These are phyloP conservation scores for Centropus bengalensis DNA, from an alignment of 2,113 vertebrate species.

Conservation along the genomic window DNA sequence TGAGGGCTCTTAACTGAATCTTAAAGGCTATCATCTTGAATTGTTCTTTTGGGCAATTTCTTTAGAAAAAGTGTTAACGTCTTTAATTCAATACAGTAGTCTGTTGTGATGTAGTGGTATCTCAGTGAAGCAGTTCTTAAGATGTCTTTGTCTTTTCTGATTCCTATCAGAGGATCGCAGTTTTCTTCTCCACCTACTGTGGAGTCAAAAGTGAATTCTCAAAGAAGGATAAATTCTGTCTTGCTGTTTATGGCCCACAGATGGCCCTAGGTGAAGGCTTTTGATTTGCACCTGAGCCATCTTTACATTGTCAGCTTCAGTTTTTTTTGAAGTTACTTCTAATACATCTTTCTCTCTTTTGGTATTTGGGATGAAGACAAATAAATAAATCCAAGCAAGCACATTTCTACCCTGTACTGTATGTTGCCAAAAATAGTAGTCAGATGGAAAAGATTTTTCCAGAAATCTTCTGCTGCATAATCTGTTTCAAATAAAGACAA, in stretches of 20 bases:
- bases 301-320: not conserved
- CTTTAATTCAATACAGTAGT: not conserved
- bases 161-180: not conserved
- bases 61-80: not conserved
- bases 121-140: not conserved
- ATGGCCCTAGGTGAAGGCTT: not conserved
- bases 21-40: not conserved
- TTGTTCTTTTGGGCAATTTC: not conserved
- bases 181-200: not conserved
- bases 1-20: not conserved
- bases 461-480: slow-evolving; percentile 69
- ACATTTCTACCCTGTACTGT: slow-evolving; percentile 29
- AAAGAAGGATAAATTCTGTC: not conserved
- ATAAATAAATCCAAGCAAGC: slow-evolving; percentile 23
- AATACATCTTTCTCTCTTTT: not conserved
- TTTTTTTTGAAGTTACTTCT: not conserved
- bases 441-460: slow-evolving; percentile 74
- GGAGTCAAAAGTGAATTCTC: not conserved
- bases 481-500: slow-evolving; percentile 78
- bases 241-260: not conserved
- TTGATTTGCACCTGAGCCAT: not conserved
- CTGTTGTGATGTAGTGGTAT: not conserved
- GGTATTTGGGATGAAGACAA: slow-evolving; percentile 37
- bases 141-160: not conserved
- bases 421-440: slow-evolving; percentile 68